Percentiles rank a stretch among this genome's conserved stretches.
These are phyloP conservation scores for Rapana venosa DNA, from an alignment of 2,888 invertebrate genomes.

Conservation along the genomic window DNA sequence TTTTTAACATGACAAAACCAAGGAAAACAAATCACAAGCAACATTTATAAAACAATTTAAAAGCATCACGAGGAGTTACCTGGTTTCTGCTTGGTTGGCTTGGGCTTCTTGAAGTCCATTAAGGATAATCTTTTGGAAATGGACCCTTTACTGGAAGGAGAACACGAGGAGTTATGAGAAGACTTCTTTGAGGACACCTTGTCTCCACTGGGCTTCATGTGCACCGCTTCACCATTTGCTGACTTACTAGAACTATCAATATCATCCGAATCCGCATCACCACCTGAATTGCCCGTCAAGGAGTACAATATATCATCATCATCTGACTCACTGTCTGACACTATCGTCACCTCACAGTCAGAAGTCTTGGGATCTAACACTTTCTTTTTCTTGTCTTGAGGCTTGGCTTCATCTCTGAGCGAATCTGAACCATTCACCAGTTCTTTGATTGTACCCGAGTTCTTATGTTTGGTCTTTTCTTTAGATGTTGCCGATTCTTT, in stretches of 20 bases:
- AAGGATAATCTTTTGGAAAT: slow-evolving; percentile 43
- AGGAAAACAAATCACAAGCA: neutral
- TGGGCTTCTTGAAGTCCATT: slow-evolving; percentile 50
- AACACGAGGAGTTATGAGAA: neutral
- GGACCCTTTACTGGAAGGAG: slow-evolving; percentile 6
- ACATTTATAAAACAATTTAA: too few relatives aligned
- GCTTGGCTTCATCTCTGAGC: neutral
- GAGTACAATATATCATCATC: slow-evolving; percentile 65
- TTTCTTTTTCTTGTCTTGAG: slow-evolving; percentile 8
- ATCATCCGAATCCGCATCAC: neutral
- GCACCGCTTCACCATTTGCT: neutral
- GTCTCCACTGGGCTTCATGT: slow-evolving; percentile 38
- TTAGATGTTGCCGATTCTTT: slow-evolving; percentile 5
- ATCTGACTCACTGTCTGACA: slow-evolving; percentile 43
- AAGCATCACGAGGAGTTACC: slow-evolving; percentile 31
- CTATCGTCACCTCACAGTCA: slow-evolving; percentile 37
- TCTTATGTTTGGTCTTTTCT: neutral
- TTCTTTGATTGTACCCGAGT: neutral
- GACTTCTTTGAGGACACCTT: slow-evolving; percentile 37
- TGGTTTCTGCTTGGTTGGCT: slow-evolving; percentile 45
- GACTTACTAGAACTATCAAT: slow-evolving; percentile 29
- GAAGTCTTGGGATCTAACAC: slow-evolving; percentile 15
- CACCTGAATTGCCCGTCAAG: slow-evolving; percentile 45
- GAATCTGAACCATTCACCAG: neutral
- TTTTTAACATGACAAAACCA: neutral